Conservation (phyloP, 2,888 invertebrate species). For the Lobophora halterata region DNA sequence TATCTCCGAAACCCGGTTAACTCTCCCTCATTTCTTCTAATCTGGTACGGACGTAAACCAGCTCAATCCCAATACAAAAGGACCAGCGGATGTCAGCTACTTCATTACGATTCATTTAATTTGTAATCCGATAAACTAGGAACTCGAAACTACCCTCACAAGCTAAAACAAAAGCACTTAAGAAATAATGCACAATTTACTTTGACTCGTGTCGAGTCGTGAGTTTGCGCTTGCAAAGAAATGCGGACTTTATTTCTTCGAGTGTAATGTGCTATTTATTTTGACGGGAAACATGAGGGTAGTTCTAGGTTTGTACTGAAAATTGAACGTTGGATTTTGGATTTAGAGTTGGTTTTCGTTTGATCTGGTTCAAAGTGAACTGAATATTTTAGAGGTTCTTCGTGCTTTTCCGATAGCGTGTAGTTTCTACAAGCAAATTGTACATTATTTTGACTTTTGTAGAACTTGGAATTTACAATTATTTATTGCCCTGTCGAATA, state of each 20-base stretch:
- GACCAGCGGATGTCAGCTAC: slow-evolving; percentile 16
- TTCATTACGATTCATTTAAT: slow-evolving; percentile 43
- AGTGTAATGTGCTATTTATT: slow-evolving; percentile 1
- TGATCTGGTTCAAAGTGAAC: slow-evolving; percentile 1
- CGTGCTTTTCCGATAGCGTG: slow-evolving; percentile 10
- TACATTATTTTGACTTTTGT: slow-evolving; percentile 3
- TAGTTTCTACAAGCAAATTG: slow-evolving; percentile 3
- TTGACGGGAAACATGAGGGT: slow-evolving; percentile 5
- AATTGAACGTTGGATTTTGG: neutral
- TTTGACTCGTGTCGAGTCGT: slow-evolving; percentile 1
- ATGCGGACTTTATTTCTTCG: neutral
- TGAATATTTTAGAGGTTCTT: slow-evolving; percentile 21
- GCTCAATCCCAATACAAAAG: neutral
- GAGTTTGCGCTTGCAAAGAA: neutral
- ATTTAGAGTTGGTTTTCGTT: slow-evolving; percentile 9
- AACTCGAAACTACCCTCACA: slow-evolving; percentile 10
- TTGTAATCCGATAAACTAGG: slow-evolving; percentile 32
- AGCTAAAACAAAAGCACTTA: slow-evolving; percentile 5
- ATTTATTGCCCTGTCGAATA: no score
- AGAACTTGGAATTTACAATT: no score
- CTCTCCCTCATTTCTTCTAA: slow-evolving; percentile 1
- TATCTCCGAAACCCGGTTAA: no score
- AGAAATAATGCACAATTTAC: slow-evolving; percentile 12
- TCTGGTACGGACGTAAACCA: no score
- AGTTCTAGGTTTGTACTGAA: slow-evolving; percentile 2